Evolutionary conservation across 2,888 invertebrate genomes (phyloP).

Genomic region (Cerastis leucographa): DNA sequence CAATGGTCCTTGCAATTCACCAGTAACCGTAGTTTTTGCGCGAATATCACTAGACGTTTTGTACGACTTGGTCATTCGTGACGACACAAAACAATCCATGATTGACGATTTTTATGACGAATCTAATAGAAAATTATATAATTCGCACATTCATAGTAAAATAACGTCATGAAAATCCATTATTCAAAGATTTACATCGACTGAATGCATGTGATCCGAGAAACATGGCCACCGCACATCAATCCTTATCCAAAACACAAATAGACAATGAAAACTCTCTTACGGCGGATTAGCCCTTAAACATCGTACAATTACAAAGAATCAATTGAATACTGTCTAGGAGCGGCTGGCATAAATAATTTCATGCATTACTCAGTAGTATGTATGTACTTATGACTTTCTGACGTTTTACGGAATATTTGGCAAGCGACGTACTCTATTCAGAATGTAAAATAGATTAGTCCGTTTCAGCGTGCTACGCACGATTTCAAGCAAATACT

Average conservation of each 20-base stretch:
- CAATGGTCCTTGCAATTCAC: conserved; percentile 90
- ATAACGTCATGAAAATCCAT: conserved; percentile 81
- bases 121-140: conserved; percentile 84
- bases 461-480: conserved; percentile 81
- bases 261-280: conserved; percentile 85
- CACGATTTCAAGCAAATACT: conserved; percentile 76
- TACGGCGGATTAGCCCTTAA: conserved; percentile 76
- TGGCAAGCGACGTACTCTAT: conserved; percentile 89
- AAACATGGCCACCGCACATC: conserved; percentile 89
- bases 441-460: conserved; percentile 83
- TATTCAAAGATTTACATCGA: conserved; percentile 81
- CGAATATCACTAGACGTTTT: conserved; percentile 84
- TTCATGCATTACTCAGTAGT: conserved; percentile 89
- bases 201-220: conserved; percentile 88
- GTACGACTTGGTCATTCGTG: conserved; percentile 75
- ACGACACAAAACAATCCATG: conserved; percentile 79
- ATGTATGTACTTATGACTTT: conserved; percentile 90
- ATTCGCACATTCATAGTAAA: conserved; percentile 81
- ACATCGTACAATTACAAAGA: conserved; percentile 82
- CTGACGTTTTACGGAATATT: conserved; percentile 91
- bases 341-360: conserved; percentile 87
- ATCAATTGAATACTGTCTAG: conserved; percentile 85
- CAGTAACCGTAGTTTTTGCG: conserved; percentile 87
- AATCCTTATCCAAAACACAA: conserved; percentile 86
- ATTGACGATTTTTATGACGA: conserved; percentile 74